A percentile compares a stretch with the other conserved stretches of the same genome.
Evolutionary conservation across 2,113 vertebrate species (phyloP).

Genomic region (Aldabrachelys gigantea): DNA sequence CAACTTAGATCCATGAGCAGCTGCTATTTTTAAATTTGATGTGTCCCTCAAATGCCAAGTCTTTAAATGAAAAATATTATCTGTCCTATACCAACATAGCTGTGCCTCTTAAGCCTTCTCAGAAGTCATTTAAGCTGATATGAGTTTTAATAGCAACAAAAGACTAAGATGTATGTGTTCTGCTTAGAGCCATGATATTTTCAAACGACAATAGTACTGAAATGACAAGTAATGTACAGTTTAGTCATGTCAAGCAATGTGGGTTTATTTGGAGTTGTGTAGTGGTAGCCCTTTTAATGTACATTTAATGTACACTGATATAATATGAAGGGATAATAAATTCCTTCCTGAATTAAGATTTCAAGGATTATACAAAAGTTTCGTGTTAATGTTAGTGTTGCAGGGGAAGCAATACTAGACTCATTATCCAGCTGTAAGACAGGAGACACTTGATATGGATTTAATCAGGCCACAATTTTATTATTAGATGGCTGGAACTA

Average conservation of each 20-base stretch:
- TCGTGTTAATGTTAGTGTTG: background rate
- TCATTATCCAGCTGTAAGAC: background rate
- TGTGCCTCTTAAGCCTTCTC: background rate
- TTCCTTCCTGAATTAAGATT: background rate
- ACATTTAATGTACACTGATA: background rate
- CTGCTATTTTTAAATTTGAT: background rate
- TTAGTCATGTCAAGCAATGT: slow-evolving; percentile 7
- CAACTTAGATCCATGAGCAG: background rate
- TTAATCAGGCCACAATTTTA: too few relatives aligned
- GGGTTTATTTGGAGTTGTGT: slow-evolving; percentile 3
- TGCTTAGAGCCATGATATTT: slow-evolving; percentile 23
- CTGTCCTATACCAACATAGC: background rate
- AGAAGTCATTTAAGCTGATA: background rate
- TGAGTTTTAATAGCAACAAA: background rate
- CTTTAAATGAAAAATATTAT: background rate
- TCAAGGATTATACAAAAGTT: background rate
- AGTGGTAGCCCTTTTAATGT: slow-evolving; percentile 36
- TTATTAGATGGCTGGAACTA: too few relatives aligned
- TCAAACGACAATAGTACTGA: background rate
- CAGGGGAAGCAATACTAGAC: rapidly evolving
- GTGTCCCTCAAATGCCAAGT: background rate
- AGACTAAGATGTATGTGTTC: background rate
- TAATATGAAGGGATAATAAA: background rate
- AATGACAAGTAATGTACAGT: slow-evolving; percentile 21
- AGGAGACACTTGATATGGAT: too few relatives aligned